These are phyloP conservation scores for Otolemur crassicaudatus DNA, from an alignment of 2,797 vertebrate species.

Conservation along the genomic window DNA sequence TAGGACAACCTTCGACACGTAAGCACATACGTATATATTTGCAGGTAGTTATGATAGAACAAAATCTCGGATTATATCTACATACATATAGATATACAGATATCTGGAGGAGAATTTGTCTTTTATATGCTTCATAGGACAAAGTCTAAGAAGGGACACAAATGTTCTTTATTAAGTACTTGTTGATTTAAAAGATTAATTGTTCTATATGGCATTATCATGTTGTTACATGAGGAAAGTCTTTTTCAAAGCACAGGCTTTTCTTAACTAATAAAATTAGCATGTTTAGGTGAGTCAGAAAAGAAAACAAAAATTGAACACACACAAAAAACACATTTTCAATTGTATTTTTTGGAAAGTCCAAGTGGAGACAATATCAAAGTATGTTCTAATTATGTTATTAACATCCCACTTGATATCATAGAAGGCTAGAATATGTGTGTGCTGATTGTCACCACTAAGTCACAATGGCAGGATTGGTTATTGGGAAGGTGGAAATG, in stretches of 20 bases:
- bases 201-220: neutral
- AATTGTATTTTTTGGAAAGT: constrained; percentile 4
- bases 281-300: neutral
- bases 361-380: neutral
- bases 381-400: neutral
- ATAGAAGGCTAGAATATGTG: neutral
- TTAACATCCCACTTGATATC: neutral
- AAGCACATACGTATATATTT: neutral
- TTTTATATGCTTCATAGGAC: neutral
- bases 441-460: neutral
- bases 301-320: neutral
- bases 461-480: neutral
- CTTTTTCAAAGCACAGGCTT: neutral
- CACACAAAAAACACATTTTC: neutral
- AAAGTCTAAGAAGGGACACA: neutral
- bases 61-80: neutral
- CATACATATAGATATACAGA: neutral
- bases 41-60: neutral
- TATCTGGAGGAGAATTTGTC: neutral
- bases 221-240: neutral
- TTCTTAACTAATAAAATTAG: neutral
- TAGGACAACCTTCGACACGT: neutral
- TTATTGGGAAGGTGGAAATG: neutral
- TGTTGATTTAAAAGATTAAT: neutral
- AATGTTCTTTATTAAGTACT: neutral